These are phyloP conservation scores for Trichomycterus rosablanca DNA, from an alignment of 2,113 vertebrate species.

Conservation along the genomic window DNA sequence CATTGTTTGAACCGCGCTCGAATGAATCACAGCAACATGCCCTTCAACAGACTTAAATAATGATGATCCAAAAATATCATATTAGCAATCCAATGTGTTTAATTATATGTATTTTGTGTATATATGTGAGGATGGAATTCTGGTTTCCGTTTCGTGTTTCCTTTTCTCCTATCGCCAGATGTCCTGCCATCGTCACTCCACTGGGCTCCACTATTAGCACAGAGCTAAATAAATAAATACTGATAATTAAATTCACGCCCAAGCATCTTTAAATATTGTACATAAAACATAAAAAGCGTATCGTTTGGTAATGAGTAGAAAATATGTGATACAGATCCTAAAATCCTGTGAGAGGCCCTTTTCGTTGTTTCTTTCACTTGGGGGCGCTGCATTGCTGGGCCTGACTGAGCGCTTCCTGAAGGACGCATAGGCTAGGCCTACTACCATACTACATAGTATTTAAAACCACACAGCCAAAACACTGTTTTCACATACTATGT, in stretches of 20 bases:
- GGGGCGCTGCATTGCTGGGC: background rate
- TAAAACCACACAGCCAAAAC: background rate
- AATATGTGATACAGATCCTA: background rate
- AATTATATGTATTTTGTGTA: too few species aligned
- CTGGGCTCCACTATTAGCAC: background rate
- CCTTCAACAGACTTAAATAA: background rate
- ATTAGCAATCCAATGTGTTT: too few species aligned
- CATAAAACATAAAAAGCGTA: too few species aligned
- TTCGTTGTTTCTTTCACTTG: background rate
- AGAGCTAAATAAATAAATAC: too few species aligned
- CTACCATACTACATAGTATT: background rate
- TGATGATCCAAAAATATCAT: background rate
- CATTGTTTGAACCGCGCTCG: background rate
- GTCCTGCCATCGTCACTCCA: background rate
- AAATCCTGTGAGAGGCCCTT: background rate
- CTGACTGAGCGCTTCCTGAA: background rate
- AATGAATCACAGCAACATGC: background rate
- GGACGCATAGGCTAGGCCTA: background rate
- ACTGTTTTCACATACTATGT: background rate
- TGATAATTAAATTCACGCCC: too few species aligned
- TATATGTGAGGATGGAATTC: background rate
- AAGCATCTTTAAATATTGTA: too few species aligned
- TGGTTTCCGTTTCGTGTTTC: slow-evolving; percentile 2
- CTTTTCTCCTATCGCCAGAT: background rate
- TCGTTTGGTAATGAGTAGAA: too few species aligned